Evolutionary conservation across 2,797 vertebrate species (phyloP).

Genomic region (Acrossocheilus fasciatus): DNA sequence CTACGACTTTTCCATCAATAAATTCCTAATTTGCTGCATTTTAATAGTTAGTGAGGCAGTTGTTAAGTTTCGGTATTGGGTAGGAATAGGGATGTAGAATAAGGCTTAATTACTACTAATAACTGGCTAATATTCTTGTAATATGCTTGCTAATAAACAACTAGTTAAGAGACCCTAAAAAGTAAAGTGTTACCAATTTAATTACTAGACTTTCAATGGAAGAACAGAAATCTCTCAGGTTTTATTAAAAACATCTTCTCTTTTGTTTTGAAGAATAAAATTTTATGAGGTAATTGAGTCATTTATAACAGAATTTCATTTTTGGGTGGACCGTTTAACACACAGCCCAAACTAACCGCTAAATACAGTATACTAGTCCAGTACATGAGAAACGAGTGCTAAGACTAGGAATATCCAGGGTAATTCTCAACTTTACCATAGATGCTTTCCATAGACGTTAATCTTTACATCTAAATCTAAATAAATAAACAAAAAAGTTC

Average conservation of each 20-base stretch:
- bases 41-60: too few relatives aligned
- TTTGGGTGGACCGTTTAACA: not conserved
- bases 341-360: not conserved
- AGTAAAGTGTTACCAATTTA: too few relatives aligned
- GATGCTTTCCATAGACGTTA: not conserved
- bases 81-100: too few relatives aligned
- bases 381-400: not conserved
- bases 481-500: not conserved
- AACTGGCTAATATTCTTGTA: too few relatives aligned
- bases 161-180: too few relatives aligned
- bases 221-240: not conserved
- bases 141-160: too few relatives aligned
- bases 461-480: not conserved
- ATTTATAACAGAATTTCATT: not conserved
- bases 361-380: not conserved
- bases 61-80: too few relatives aligned
- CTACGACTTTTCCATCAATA: too few relatives aligned
- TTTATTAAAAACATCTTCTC: not conserved
- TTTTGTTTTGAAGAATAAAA: not conserved
- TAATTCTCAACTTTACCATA: not conserved
- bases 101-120: too few relatives aligned
- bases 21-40: too few relatives aligned
- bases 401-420: not conserved
- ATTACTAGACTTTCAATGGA: not conserved
- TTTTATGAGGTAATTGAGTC: not conserved